Conservation (phyloP, 2,888 invertebrate genomes). For the Altica lythri region DNA sequence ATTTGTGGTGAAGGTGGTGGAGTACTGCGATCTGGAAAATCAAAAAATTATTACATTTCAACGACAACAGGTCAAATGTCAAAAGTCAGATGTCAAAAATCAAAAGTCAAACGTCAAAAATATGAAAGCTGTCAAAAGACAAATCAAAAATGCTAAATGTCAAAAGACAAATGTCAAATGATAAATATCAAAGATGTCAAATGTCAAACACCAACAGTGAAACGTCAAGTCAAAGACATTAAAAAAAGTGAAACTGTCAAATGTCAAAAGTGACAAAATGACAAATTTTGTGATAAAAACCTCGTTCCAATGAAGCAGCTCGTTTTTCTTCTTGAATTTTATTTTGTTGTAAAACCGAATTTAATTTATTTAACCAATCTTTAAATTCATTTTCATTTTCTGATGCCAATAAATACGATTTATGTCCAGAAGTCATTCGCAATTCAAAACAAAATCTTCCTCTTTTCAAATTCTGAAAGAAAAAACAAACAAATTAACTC, state of each 20-base stretch:
- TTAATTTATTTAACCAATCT: slow-evolving; percentile 84
- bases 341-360: slow-evolving; percentile 81
- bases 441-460: slow-evolving; percentile 87
- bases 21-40: slow-evolving; percentile 56
- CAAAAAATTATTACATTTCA: background rate
- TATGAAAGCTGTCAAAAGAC: too few relatives aligned
- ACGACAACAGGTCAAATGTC: background rate
- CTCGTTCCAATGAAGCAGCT: slow-evolving; percentile 67
- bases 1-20: slow-evolving; percentile 66
- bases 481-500: slow-evolving; percentile 1
- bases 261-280: too few relatives aligned
- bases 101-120: too few relatives aligned
- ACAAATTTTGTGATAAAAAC: too few relatives aligned
- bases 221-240: too few relatives aligned
- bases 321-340: slow-evolving; percentile 81
- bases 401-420: slow-evolving; percentile 83
- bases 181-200: too few relatives aligned
- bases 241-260: too few relatives aligned
- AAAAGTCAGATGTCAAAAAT: too few relatives aligned
- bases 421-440: slow-evolving; percentile 82
- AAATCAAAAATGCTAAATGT: too few relatives aligned
- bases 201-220: too few relatives aligned
- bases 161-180: too few relatives aligned
- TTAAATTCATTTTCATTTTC: slow-evolving; percentile 82
- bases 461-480: slow-evolving; percentile 75